Evolutionary conservation across 2,888 invertebrate genomes (phyloP).

Genomic region (Cheilosia urbana): DNA sequence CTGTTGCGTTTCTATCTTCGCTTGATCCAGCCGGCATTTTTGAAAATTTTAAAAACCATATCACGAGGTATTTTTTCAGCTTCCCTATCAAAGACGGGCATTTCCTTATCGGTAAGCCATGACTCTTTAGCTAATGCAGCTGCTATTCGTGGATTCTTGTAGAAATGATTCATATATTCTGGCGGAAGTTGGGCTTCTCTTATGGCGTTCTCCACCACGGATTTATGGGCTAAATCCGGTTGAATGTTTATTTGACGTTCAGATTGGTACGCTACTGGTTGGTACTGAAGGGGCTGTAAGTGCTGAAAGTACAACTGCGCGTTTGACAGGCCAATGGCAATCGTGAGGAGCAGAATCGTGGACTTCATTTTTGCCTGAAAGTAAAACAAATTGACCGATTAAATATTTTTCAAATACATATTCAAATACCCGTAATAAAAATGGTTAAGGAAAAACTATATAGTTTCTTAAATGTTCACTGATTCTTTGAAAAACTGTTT

Average conservation of each 20-base stretch:
- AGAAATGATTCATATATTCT: constrained; percentile 88
- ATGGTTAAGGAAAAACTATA: no score
- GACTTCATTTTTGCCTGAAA: constrained; percentile 66
- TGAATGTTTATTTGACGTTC: constrained; percentile 75
- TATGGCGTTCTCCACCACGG: constrained; percentile 89
- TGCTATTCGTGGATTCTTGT: constrained; percentile 90
- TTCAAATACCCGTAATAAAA: no score
- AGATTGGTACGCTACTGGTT: constrained; percentile 77
- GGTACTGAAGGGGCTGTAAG: constrained; percentile 60
- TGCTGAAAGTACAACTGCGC: constrained; percentile 71
- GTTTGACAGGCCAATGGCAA: constrained; percentile 54
- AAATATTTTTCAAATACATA: no score
- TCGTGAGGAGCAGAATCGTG: constrained; percentile 42
- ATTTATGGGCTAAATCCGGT: constrained; percentile 86
- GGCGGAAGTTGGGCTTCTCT: constrained; percentile 90
- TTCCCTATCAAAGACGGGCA: constrained; percentile 90
- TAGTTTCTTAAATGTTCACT: no score
- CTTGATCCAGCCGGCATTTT: constrained; percentile 87
- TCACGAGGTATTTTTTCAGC: constrained; percentile 92
- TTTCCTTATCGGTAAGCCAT: constrained; percentile 91
- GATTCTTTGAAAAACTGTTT: no score
- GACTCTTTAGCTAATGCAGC: constrained; percentile 91
- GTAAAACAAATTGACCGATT: background rate
- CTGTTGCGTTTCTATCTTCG: constrained; percentile 77
- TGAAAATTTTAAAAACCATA: constrained; percentile 90